phyloP scores from a whole-genome alignment of 2,888 invertebrate genomes.

The Dromius quadrimaculatus region DNA sequence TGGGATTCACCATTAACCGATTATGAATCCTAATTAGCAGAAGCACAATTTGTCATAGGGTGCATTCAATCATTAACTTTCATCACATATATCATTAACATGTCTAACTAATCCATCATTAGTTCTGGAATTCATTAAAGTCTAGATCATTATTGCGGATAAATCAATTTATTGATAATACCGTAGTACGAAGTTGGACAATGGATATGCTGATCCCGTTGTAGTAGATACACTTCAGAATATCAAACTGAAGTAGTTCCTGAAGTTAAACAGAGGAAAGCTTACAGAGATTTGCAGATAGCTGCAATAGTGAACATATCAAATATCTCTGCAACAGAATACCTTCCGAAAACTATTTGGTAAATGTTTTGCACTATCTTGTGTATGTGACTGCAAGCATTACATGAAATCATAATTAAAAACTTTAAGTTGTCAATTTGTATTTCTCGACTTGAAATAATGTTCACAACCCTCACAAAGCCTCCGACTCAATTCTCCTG shows the following conservation, averaged over 20 bases:
- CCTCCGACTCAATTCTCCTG: not conserved
- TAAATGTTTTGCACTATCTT: not conserved
- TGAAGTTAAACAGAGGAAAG: slow-evolving; percentile 25
- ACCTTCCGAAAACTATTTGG: slow-evolving; percentile 18
- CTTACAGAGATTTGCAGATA: slow-evolving; percentile 29
- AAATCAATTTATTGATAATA: slow-evolving; percentile 27
- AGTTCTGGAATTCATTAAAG: too few species aligned
- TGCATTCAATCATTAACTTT: too few species aligned
- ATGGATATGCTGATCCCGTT: slow-evolving; percentile 29
- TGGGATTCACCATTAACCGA: too few species aligned
- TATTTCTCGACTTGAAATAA: not conserved
- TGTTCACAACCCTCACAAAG: not conserved
- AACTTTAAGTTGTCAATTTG: not conserved
- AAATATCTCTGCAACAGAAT: slow-evolving; percentile 14
- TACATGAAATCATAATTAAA: not conserved
- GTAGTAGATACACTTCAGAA: slow-evolving; percentile 5
- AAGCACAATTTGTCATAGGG: too few species aligned
- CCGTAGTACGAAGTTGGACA: slow-evolving; percentile 27
- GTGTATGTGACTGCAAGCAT: not conserved
- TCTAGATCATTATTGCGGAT: not conserved
- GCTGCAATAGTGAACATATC: not conserved
- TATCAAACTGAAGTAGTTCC: slow-evolving; percentile 12
- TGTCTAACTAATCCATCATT: too few species aligned
- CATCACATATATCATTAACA: too few species aligned
- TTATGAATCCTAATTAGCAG: too few species aligned